Base-by-base conservation (phyloP, 92 coral and sea anemone species). In the Nematostella vectensis region DNA sequence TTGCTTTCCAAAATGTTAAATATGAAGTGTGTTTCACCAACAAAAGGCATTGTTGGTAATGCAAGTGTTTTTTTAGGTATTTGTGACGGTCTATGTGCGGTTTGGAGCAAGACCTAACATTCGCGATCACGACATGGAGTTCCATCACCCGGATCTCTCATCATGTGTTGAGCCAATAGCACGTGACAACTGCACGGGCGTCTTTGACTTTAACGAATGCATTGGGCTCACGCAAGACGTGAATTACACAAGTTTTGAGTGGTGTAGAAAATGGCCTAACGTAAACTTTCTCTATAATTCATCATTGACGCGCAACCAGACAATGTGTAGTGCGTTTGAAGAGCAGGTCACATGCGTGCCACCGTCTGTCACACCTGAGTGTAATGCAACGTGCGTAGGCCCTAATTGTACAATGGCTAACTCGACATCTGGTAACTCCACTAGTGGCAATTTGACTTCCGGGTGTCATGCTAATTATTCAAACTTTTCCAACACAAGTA, bases 111-210 rank as follows among this genome's bases (percentile, higher is more conserved):
- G 85, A 29, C 86, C 82, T 9, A 68, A 77, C 25, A 55, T 50
- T 30, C 61, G 67, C 15, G 20, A 48, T 6, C 76, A 61, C 49
- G 93, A 83, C 48, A 56, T 39, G 18, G 39, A 33, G 13, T 70
- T 75, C 13, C 45, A 54, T 13, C 31, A 79, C 55, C 93, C 93
- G 3, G 81, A 83, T 50, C 71, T 83, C 21, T 23, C 82, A 2
- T 83, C 93, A 0, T 83, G 93, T 21, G 61, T 83, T 1, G 70
- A 75, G 24, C 82, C 76, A 2, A 71, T 76, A 0, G 50, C 20
- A 18, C 58, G 75, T 6, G 74, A 65, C 28, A 83, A 73, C 59
- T 83, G 93, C 61, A 83, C 65, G 13, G 49, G 63, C 0, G 77
- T 78, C 11, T 24, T 29, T 0, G 53, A 66, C 11, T 83, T 83